Evolutionary conservation across 2,113 vertebrate species (phyloP), one percentile per base, ranked within the genome.

Genomic region (Butorides virescens): DNA sequence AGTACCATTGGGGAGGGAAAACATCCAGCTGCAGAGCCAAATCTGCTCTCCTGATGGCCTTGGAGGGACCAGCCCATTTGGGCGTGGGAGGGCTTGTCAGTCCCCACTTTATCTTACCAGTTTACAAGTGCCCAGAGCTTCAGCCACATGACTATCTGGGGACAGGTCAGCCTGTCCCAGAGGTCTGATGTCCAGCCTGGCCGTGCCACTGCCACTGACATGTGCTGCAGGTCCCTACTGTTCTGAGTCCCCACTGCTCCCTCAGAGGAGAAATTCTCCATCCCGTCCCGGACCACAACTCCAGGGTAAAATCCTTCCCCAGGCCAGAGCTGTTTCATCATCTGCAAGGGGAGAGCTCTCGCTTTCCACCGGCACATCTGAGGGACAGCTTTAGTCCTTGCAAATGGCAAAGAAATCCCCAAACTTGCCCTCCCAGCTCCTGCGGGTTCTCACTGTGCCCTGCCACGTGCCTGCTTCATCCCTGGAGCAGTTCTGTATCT

Each of bases 371-470:
- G n/a, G 46, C 22, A 9, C 3, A 11, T 5, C 55, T n/a, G 59
- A 68, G 27, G 42, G 23, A 36, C 26, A 80, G 47, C 0, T 2
- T 34, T 23, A 34, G 5, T 37, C 68, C 32, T 61, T 52, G 27
- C 25, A 56, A 44, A 10, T 22, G 29, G 18, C 46, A 82, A 8
- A 7, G 44, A 46, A 42, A 30, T 18, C 11, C 36, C 46, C 65
- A 61, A 23, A 70, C 8, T 59, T 62, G 36, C 15, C 25, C 30
- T 56, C 47, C 27, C 44, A 18, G 32, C 13, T 7, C 39, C 44
- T 32, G 10, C 2, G 4, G 14, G 13, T 5, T 68, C 47, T n/a
- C 2, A 0, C 9, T 21, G 19, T 25, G 7, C 39, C n/a, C 59
- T 61, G 44, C 15, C 47, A 26, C 58, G 30, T 2, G 9, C 22